Conservation (phyloP, 1,140 invertebrate genomes). For the Sinella curviseta region DNA sequence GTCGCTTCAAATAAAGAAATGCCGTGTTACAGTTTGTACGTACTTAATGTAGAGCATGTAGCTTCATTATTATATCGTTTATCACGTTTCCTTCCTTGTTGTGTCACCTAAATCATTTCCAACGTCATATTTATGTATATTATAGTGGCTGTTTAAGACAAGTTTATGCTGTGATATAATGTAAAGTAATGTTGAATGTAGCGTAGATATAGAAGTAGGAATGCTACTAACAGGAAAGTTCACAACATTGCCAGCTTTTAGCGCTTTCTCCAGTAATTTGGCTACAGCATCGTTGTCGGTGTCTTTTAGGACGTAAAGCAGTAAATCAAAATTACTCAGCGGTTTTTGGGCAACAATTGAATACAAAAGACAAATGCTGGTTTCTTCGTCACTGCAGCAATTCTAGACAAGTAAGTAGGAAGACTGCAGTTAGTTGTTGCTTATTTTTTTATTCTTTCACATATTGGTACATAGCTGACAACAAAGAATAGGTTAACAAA, state of each 20-base stretch:
- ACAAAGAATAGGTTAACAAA: too few relatives aligned
- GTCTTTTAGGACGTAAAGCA: slow-evolving; percentile 19
- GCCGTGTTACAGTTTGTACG: too few relatives aligned
- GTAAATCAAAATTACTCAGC: slow-evolving; percentile 18
- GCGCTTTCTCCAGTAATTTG: slow-evolving; percentile 16
- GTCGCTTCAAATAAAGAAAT: too few relatives aligned
- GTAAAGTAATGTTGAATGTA: neutral
- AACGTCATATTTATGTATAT: neutral
- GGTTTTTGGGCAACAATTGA: slow-evolving; percentile 29
- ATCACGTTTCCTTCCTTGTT: neutral
- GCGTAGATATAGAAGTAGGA: neutral
- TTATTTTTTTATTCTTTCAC: neutral
- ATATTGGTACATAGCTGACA: too few relatives aligned
- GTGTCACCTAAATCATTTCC: neutral
- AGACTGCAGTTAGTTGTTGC: neutral
- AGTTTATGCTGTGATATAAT: neutral
- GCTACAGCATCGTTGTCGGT: slow-evolving; percentile 35
- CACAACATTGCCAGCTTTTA: neutral
- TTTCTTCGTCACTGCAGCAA: slow-evolving; percentile 32
- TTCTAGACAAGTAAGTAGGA: slow-evolving; percentile 23
- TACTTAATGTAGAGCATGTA: neutral
- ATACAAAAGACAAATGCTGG: slow-evolving; percentile 29
- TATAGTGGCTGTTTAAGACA: neutral
- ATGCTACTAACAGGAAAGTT: neutral
- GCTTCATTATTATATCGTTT: neutral